Percentiles rank a stretch among this genome's conserved stretches.
Conservation (phyloP, 2,113 vertebrate species). For the Taxidea taxus region DNA sequence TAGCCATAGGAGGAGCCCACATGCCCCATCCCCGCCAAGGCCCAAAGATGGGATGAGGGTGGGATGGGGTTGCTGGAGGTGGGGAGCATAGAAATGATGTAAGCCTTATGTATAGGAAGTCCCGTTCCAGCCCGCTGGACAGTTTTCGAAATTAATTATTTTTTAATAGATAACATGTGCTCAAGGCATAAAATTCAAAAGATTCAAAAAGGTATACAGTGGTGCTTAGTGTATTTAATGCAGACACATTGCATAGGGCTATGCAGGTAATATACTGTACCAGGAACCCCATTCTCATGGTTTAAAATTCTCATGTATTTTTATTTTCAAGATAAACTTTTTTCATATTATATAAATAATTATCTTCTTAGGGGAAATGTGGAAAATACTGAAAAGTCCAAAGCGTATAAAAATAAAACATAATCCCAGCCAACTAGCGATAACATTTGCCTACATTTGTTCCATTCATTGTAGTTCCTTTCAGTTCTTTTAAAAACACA, state of each 20-base stretch:
- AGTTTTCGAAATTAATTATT: background rate
- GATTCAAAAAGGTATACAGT: background rate
- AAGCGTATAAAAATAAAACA: background rate
- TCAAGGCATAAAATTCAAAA: background rate
- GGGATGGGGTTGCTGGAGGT: background rate
- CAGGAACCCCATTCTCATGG: background rate
- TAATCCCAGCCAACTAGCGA: background rate
- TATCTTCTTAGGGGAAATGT: background rate
- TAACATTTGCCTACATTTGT: slow-evolving; percentile 7
- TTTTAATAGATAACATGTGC: background rate
- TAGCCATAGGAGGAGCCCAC: background rate
- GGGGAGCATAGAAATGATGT: background rate
- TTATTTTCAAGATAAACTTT: slow-evolving; percentile 1
- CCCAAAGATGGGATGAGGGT: background rate
- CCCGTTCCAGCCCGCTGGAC: background rate
- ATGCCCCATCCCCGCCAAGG: background rate
- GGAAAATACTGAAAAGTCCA: slow-evolving; percentile 43
- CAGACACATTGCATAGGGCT: background rate
- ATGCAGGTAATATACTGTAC: no score
- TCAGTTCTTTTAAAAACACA: slow-evolving; percentile 25
- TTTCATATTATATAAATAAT: slow-evolving; percentile 32
- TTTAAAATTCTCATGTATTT: background rate
- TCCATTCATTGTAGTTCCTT: background rate
- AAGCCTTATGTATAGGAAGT: background rate
- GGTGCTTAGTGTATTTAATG: background rate